Evolutionary conservation across 2,888 invertebrate species (phyloP), one percentile per base, ranked within the genome.

Genomic region (Leptopilina syphax): DNA sequence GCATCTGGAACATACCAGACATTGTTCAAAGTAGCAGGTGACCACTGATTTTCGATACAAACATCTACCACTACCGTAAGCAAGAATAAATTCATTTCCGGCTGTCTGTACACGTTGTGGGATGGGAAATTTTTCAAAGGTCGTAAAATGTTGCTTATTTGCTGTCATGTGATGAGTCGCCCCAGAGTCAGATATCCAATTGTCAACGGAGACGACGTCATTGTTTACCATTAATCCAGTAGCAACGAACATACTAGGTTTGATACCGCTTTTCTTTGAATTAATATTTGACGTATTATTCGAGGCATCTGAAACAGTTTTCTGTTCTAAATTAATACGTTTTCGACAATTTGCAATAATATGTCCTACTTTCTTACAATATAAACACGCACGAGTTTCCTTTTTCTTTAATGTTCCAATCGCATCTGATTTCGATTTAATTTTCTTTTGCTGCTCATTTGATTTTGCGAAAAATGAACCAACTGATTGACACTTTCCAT

Each of bases 341-440:
- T 82, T 80, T 24, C 80, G 76, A 73, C 83, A 83, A 63, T 82
- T 18, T 5, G 81, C 81, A 41, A 83, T 82, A 12, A 83, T 8
- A 54, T 83, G 83, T 3, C 84, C 81, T 12, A 79, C 12, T 79
- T 83, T 84, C 79, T 84, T 84, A 54, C 83, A 84, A 76, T 84
- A 84, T 10, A 80, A 41, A 65, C 82, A 84, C 5, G 76, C 34
- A 9, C 83, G 82, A 65, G 70, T 82, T 81, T 83, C 84, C 79
- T 68, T 83, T 65, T 67, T 57, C 57, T 57, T 57, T 13, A n/a
- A 57, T 5, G 13, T 10, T n/a, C 12, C 57, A n/a, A n/a, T 2
- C 41, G 41, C 54, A 12, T 24, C 18, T 47, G 67, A 18, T 10
- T 60, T 77, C 65, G 77, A 34, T 47, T 77, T 77, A 24, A 73